phyloP scores from a whole-genome alignment of 2,888 invertebrate genomes.

The Orchestes rusci region DNA sequence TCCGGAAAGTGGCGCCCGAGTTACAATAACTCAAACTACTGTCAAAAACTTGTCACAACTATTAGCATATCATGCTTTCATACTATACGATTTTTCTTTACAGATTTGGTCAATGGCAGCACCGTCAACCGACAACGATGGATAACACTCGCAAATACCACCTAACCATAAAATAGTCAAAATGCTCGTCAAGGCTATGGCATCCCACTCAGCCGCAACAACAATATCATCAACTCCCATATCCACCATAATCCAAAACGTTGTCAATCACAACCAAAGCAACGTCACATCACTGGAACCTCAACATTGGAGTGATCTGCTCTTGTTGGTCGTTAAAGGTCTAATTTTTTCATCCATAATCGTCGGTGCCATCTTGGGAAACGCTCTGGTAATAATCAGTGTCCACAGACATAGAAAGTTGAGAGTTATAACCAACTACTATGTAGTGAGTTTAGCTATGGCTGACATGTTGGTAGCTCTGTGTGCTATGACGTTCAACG shows the following conservation, averaged over 20 bases:
- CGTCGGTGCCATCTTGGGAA: constrained; percentile 82
- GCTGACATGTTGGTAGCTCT: constrained; percentile 90
- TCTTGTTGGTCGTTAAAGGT: constrained; percentile 62
- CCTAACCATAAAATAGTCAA: constrained; percentile 26
- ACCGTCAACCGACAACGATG: background rate
- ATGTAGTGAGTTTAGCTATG: constrained; percentile 89
- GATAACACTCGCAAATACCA: constrained; percentile 10
- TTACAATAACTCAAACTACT: too few species aligned
- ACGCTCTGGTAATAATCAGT: constrained; percentile 82
- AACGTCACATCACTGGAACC: constrained; percentile 40
- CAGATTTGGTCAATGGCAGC: constrained; percentile 12
- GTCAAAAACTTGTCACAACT: too few species aligned
- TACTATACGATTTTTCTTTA: constrained; percentile 5
- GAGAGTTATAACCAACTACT: constrained; percentile 88
- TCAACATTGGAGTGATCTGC: constrained; percentile 49
- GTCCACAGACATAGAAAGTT: constrained; percentile 75
- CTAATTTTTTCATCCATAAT: constrained; percentile 81
- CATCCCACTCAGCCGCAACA: constrained; percentile 35
- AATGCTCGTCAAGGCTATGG: constrained; percentile 45
- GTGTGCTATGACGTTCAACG: constrained; percentile 90
- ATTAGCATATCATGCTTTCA: too few species aligned
- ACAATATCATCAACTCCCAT: constrained; percentile 34
- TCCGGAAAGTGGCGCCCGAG: too few species aligned
- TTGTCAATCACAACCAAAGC: constrained; percentile 32
- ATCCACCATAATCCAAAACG: constrained; percentile 33